Evolutionary conservation across 2,113 vertebrate species (phyloP).

Genomic region (Lamprotornis superbus): DNA sequence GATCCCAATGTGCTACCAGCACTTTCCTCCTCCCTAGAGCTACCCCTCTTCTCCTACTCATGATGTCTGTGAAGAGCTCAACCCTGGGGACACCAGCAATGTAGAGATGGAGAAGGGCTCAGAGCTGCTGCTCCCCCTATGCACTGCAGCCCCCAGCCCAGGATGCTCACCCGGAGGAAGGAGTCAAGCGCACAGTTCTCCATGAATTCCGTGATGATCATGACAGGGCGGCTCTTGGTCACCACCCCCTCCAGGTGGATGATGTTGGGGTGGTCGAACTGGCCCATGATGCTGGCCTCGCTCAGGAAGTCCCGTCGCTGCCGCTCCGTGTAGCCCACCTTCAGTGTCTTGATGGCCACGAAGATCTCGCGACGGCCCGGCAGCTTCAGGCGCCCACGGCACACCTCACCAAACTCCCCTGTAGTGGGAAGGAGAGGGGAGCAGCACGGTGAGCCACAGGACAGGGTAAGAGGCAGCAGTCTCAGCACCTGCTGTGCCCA

Average conservation of each 20-base stretch:
- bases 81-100: no score
- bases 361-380: slow-evolving; percentile 94
- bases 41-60: background rate
- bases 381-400: slow-evolving; percentile 91
- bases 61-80: background rate
- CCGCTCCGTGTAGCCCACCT: slow-evolving; percentile 95
- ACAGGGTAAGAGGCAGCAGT: background rate
- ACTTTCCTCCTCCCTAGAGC: background rate
- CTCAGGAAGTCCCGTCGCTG: slow-evolving; percentile 96
- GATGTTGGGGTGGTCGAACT: slow-evolving; percentile 98
- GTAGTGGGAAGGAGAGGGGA: background rate
- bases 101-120: background rate
- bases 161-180: slow-evolving; percentile 88
- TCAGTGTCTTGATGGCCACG: slow-evolving; percentile 97
- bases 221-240: slow-evolving; percentile 96
- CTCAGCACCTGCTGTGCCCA: background rate
- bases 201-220: slow-evolving; percentile 99
- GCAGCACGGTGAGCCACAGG: background rate
- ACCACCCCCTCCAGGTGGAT: slow-evolving; percentile 97
- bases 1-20: background rate
- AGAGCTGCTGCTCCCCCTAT: background rate
- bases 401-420: slow-evolving; percentile 99
- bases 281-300: slow-evolving; percentile 98
- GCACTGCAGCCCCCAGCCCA: background rate
- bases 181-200: slow-evolving; percentile 97